Conservation (phyloP, 2,888 invertebrate genomes). For the Acholoe squamosa region DNA sequence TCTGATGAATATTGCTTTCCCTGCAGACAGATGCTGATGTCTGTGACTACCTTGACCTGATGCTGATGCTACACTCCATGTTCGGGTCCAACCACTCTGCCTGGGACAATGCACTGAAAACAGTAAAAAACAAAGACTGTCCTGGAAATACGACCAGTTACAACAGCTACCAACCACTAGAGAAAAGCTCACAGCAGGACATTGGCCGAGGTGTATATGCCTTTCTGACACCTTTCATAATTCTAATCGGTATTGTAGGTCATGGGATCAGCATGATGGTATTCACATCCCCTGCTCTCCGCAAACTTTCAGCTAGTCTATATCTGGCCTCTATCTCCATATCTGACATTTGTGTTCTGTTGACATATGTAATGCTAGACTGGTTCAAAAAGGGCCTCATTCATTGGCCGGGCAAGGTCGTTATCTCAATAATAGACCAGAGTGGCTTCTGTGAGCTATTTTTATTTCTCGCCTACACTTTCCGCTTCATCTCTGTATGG, state of each 20-base stretch:
- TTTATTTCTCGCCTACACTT: conserved; percentile 86
- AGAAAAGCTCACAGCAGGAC: not conserved
- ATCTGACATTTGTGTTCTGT: conserved; percentile 88
- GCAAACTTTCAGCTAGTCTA: conserved; percentile 88
- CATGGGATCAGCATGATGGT: conserved; percentile 83
- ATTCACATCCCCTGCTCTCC: conserved; percentile 89
- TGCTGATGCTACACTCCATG: not conserved
- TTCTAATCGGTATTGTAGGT: conserved; percentile 49
- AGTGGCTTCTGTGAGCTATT: conserved; percentile 89
- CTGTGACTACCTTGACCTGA: conserved; percentile 19
- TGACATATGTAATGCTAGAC: conserved; percentile 85
- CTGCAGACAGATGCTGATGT: not conserved
- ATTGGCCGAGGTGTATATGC: conserved; percentile 29
- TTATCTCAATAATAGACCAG: conserved; percentile 74
- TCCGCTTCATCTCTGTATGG: conserved; percentile 80
- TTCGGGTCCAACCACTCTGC: conserved; percentile 47
- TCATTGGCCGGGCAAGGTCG: conserved; percentile 68
- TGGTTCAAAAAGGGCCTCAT: conserved; percentile 78
- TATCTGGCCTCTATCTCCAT: conserved; percentile 92
- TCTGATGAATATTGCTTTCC: not conserved
- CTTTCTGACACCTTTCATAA: conserved; percentile 59
- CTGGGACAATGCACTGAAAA: conserved; percentile 2
- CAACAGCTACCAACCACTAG: not conserved
- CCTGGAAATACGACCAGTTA: not conserved
- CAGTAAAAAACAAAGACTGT: not conserved